Evolutionary conservation across 2,797 vertebrate genomes (phyloP).

Genomic region (Chaetophractus vellerosus): DNA sequence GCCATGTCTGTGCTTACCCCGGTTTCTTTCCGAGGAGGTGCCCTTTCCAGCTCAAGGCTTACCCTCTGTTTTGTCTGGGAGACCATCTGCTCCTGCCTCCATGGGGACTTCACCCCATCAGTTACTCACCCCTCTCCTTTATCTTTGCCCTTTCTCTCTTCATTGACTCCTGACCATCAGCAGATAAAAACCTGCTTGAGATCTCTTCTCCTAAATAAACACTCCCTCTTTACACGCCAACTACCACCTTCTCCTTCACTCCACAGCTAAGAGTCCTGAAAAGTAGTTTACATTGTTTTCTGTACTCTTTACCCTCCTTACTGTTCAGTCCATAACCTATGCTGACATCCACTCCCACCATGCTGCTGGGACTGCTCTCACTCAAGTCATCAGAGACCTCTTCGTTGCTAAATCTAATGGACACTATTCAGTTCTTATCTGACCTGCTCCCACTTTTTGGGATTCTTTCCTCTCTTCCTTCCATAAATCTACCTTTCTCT

Average conservation of each 20-base stretch:
- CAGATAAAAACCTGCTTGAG: neutral
- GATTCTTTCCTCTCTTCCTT: neutral
- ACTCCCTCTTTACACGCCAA: neutral
- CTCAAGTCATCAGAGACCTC: neutral
- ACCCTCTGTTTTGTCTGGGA: neutral
- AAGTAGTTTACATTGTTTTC: neutral
- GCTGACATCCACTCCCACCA: no score
- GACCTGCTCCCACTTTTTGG: neutral
- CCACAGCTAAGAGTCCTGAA: neutral
- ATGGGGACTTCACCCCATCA: neutral
- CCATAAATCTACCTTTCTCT: neutral
- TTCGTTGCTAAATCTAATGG: neutral
- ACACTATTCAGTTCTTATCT: neutral
- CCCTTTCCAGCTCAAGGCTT: no score
- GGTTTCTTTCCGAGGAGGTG: neutral
- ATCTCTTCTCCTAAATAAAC: neutral
- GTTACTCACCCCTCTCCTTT: neutral
- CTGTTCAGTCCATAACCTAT: neutral
- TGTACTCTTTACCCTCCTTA: neutral
- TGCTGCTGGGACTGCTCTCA: neutral
- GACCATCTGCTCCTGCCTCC: neutral
- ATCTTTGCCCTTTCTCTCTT: neutral
- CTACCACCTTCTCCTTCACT: neutral
- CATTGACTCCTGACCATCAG: neutral
- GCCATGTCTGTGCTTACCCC: neutral